These are phyloP conservation scores for Icerya purchasi DNA, from an alignment of 2,888 invertebrate species.

Conservation along the genomic window DNA sequence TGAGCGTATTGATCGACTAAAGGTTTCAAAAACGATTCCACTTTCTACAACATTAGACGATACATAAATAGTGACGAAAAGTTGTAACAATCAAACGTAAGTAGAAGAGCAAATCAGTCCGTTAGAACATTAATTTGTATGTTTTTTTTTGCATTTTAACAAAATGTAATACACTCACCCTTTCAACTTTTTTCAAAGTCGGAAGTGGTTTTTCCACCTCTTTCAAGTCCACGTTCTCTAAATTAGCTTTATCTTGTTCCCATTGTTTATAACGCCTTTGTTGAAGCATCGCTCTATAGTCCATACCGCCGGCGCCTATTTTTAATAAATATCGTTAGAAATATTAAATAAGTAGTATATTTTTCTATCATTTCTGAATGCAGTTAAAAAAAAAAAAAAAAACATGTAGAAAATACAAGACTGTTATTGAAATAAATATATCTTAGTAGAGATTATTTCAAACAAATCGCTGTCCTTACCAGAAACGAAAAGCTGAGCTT, in stretches of 20 bases:
- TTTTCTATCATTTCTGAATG: neutral
- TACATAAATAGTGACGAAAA: conserved; percentile 1
- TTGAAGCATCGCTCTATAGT: conserved; percentile 95
- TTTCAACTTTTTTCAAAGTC: conserved; percentile 77
- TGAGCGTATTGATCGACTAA: conserved; percentile 82
- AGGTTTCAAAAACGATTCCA: conserved; percentile 81
- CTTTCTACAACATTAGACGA: conserved; percentile 41
- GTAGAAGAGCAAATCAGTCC: neutral
- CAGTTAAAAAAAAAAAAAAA: neutral
- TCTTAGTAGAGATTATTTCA: too few relatives aligned
- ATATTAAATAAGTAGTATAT: neutral
- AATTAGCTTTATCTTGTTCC: conserved; percentile 74
- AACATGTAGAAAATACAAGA: neutral
- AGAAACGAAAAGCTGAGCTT: conserved; percentile 88
- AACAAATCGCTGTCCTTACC: conserved; percentile 31
- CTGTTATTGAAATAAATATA: conserved; percentile 4
- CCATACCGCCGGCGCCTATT: conserved; percentile 89
- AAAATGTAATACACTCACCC: conserved; percentile 43
- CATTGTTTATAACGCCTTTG: conserved; percentile 88
- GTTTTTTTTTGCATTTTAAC: too few relatives aligned
- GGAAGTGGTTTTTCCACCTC: conserved; percentile 72
- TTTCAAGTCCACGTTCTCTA: conserved; percentile 83
- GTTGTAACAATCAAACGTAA: neutral
- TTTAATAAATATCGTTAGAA: neutral
- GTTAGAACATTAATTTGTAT: neutral